phyloP scores from a whole-genome alignment of 2,797 vertebrate species.

The Oreochromis grahami region DNA sequence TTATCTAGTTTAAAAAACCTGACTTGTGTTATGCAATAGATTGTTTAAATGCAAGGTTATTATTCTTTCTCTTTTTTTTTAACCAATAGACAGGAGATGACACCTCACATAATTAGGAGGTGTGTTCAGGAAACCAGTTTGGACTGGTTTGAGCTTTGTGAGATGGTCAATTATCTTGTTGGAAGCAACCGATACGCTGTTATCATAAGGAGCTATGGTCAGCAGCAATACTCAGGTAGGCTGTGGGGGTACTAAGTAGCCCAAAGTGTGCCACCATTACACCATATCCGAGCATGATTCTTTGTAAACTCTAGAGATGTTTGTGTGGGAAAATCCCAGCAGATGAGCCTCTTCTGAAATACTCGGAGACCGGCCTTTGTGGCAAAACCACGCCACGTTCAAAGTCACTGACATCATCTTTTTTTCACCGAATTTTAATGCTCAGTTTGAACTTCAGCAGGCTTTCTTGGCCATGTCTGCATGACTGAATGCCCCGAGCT shows the following conservation, averaged over 20 bases:
- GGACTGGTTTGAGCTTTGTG: no score
- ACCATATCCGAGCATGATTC: no score
- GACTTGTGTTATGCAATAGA: background rate
- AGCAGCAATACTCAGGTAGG: no score
- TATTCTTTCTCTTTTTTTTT: background rate
- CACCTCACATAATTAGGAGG: background rate
- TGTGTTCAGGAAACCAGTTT: background rate
- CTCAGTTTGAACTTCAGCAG: background rate
- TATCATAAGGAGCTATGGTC: no score
- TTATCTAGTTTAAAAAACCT: background rate
- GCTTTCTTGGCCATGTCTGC: background rate
- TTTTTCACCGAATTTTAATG: background rate
- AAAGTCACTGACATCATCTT: background rate
- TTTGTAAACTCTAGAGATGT: no score
- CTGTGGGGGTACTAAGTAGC: no score
- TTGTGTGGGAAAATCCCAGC: no score
- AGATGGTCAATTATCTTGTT: no score
- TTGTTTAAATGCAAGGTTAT: background rate
- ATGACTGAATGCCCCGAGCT: background rate
- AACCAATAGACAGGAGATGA: fast-evolving
- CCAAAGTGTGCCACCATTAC: no score
- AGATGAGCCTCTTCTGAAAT: background rate
- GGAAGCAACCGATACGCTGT: no score
- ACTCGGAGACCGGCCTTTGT: fast-evolving
- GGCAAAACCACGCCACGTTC: fast-evolving